These are phyloP conservation scores for Cerastis rubricosa DNA, from an alignment of 2,888 invertebrate species.

Conservation along the genomic window DNA sequence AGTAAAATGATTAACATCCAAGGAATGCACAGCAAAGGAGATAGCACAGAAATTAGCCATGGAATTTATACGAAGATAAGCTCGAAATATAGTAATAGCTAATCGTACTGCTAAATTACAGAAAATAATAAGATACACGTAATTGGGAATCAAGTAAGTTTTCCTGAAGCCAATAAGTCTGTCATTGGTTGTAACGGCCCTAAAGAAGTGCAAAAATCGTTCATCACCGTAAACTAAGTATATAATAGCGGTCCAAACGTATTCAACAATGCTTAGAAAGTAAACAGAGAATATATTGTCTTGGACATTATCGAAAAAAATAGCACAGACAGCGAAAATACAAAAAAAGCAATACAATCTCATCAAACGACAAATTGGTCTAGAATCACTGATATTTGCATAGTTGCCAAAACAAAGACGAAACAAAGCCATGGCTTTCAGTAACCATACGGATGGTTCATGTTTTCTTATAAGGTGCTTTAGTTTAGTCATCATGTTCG, in stretches of 20 bases:
- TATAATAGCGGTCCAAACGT: neutral
- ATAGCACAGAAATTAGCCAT: rapidly evolving
- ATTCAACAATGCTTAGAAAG: neutral
- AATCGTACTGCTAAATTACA: neutral
- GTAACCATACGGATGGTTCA: neutral
- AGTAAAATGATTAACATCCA: neutral
- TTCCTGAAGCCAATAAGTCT: constrained; percentile 33
- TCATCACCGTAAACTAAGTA: constrained; percentile 2
- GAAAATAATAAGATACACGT: neutral
- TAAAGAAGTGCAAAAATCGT: neutral
- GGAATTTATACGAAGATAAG: rapidly evolving
- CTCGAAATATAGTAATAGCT: neutral
- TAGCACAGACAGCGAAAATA: neutral
- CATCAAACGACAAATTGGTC: neutral
- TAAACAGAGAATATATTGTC: no score
- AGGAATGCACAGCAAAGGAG: neutral
- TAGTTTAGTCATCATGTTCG: constrained; percentile 1
- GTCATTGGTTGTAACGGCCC: constrained; percentile 8
- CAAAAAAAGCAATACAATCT: constrained; percentile 25
- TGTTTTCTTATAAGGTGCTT: neutral
- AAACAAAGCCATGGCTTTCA: neutral
- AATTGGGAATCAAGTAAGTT: neutral
- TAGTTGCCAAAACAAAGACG: constrained; percentile 28
- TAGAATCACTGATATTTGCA: constrained; percentile 17
- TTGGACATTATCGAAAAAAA: no score